Conservation (phyloP, 2,797 vertebrate species). For the Galago senegalensis region DNA sequence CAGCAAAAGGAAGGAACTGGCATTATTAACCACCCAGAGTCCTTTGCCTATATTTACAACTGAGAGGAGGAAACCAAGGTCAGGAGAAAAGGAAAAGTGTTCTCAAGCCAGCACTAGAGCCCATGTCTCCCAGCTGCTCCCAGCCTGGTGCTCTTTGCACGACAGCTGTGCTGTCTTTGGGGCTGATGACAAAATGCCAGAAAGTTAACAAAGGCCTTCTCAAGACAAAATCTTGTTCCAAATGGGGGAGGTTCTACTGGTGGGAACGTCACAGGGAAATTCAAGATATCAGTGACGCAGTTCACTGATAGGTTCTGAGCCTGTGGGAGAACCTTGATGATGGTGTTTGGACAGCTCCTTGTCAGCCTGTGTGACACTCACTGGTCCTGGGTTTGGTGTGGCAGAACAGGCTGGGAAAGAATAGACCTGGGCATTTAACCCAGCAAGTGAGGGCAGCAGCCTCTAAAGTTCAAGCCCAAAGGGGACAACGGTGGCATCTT, state of each 20-base stretch:
- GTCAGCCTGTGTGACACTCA: not conserved
- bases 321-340: not conserved
- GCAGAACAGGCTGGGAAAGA: not conserved
- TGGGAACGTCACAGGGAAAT: not conserved
- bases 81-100: not conserved
- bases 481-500: not conserved
- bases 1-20: not conserved
- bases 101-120: not conserved
- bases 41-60: not conserved
- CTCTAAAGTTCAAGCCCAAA: not conserved
- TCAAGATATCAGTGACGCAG: not conserved
- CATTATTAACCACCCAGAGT: not conserved
- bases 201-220: not conserved
- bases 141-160: not conserved
- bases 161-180: not conserved
- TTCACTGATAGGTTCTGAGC: not conserved
- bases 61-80: not conserved
- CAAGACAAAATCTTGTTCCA: not conserved
- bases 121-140: not conserved
- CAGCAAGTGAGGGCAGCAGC: not conserved
- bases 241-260: not conserved
- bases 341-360: not conserved
- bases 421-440: not conserved
- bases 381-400: not conserved
- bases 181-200: fast-evolving